phyloP scores from a whole-genome alignment of 30 jellyfish, hydroid and myxozoan species.

The Turritopsis rubra region DNA sequence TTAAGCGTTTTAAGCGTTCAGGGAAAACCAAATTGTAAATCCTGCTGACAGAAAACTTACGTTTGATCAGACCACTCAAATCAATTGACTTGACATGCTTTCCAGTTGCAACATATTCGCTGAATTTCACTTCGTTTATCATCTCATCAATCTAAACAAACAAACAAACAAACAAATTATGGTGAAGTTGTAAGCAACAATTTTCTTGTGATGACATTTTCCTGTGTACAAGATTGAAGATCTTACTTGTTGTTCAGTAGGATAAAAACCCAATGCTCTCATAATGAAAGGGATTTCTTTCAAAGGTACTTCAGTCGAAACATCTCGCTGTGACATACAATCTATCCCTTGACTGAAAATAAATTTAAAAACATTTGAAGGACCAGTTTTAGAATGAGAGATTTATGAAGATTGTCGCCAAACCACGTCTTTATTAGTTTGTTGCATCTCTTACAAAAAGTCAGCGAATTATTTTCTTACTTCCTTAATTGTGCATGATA shows the following conservation, averaged over 20 bases:
- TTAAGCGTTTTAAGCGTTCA: no score
- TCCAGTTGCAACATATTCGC: constrained; percentile 79
- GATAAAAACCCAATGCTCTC: constrained; percentile 89
- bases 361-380: background rate
- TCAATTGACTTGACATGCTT: constrained; percentile 58
- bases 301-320: constrained; percentile 58
- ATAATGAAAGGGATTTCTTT: constrained; percentile 70
- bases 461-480: constrained; percentile 15
- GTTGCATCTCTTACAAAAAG: no score
- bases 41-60: no score
- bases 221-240: no score
- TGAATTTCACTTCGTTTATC: constrained; percentile 86
- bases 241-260: constrained; percentile 86
- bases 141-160: constrained; percentile 73
- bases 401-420: background rate
- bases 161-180: no score
- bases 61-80: constrained; percentile 68
- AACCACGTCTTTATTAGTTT: no score
- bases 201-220: no score
- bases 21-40: no score
- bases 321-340: constrained; percentile 56
- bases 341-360: constrained; percentile 75
- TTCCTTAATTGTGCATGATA: constrained; percentile 71
- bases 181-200: no score
- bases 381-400: no score